Evolutionary conservation across 2,797 vertebrate species (phyloP).

Genomic region (Rhynchonycteris naso): DNA sequence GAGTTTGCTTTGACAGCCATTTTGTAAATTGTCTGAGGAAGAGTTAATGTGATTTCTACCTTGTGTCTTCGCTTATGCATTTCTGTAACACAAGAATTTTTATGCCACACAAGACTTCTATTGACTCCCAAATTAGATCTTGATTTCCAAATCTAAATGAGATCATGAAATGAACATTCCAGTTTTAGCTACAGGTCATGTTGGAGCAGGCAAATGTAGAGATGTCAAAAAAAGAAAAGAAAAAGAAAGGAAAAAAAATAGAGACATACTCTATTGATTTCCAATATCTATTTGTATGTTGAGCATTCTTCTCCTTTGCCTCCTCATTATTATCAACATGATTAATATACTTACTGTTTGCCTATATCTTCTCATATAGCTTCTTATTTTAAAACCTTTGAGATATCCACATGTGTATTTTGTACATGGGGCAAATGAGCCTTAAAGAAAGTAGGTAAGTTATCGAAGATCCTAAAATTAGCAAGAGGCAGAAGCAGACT

Average conservation of each 20-base stretch:
- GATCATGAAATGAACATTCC: neutral
- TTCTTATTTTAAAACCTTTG: conserved; percentile 31
- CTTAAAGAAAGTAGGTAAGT: neutral
- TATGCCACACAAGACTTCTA: neutral
- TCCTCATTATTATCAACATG: neutral
- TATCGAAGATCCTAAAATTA: neutral
- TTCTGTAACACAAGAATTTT: neutral
- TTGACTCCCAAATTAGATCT: neutral
- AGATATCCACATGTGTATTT: neutral
- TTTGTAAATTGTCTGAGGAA: neutral
- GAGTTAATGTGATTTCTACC: neutral
- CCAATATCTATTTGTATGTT: neutral
- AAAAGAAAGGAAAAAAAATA: neutral
- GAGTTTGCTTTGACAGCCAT: conserved; percentile 16
- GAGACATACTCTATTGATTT: neutral
- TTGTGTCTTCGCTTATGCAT: neutral
- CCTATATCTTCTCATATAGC: neutral
- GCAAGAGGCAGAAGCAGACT: neutral
- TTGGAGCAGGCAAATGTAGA: neutral
- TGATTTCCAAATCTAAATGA: conserved; percentile 20
- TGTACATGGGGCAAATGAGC: neutral
- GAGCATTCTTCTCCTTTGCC: neutral
- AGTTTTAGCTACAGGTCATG: conserved; percentile 27
- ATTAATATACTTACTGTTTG: neutral
- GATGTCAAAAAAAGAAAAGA: neutral